Conservation (phyloP, 2,888 invertebrate species). For the Abscondita cerata region DNA sequence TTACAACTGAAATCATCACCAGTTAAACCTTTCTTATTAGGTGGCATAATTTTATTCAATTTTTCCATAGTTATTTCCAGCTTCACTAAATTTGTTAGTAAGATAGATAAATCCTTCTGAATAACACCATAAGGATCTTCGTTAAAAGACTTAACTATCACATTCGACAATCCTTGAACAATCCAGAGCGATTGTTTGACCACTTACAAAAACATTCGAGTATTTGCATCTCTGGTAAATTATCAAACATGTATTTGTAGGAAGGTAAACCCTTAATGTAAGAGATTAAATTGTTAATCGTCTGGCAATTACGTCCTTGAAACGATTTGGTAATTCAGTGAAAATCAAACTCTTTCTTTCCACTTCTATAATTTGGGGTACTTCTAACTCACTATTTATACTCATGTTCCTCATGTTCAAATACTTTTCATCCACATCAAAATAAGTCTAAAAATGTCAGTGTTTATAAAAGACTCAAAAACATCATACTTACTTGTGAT, state of each 20-base stretch:
- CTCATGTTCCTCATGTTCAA: no score
- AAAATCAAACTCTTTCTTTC: not conserved
- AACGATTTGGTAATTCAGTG: no score
- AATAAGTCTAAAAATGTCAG: not conserved
- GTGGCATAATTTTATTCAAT: slow-evolving; percentile 66
- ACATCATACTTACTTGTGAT: not conserved
- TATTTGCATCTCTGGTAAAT: slow-evolving; percentile 74
- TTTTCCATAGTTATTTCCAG: slow-evolving; percentile 78
- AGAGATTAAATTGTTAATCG: not conserved
- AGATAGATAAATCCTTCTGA: slow-evolving; percentile 77
- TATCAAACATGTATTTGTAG: slow-evolving; percentile 77
- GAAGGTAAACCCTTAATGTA: slow-evolving; percentile 66
- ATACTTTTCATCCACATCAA: no score
- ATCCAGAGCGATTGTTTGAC: slow-evolving; percentile 79
- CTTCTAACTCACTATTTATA: no score
- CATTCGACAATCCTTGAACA: slow-evolving; percentile 75
- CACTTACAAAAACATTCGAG: slow-evolving; percentile 72
- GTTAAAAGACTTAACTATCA: slow-evolving; percentile 75
- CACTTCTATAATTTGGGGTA: not conserved
- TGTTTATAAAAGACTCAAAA: not conserved
- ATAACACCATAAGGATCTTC: slow-evolving; percentile 89
- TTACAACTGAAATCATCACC: slow-evolving; percentile 67
- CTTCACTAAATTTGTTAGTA: slow-evolving; percentile 71
- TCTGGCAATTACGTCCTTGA: not conserved
- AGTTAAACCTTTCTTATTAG: slow-evolving; percentile 67